Evolutionary conservation across 1,140 invertebrate genomes (phyloP), one percentile per base, ranked within the genome.

Genomic region (Planococcus citri): DNA sequence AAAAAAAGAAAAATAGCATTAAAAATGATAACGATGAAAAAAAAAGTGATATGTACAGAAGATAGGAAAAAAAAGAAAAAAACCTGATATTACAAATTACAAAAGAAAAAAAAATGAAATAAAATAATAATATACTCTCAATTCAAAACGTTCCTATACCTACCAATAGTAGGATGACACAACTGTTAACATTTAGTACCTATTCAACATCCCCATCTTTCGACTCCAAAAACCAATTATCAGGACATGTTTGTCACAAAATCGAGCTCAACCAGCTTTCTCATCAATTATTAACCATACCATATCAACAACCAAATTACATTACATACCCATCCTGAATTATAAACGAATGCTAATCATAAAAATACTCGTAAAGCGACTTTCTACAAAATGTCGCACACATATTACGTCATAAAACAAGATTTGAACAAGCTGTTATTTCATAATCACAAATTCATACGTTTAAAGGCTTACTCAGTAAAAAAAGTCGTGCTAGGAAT

Each of bases 241-340:
- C 60, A 64, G 60, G 60, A 27, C 60, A 64, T 25, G 60, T 64
- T 64, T 64, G 60, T 25, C 60, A 25, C 22, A 64, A 64, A 24
- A 22, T 17, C 60, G 60, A 64, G 25, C 60, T 64, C 60, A 25
- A 64, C 25, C 60, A 64, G 60, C 60, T 64, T 64, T 64, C 60
- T 64, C 60, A 58, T 58, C 29, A 51, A 51, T 64, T 64, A 64
- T 64, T 17, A 25, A 64, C 60, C 60, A 64, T 64, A 64, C 25
- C 60, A 64, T 64, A 25, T 64, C 60, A 64, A 64, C 60, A 64
- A 64, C 60, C 60, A 64, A 64, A 64, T 64, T 6, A 64, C 60
- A 64, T 64, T 64, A 64, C 60, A 64, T 64, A 64, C 60, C 60
- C 60, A 64, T 64, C 60, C 60, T 64, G 60, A 64, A 64, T 64